A percentile compares a stretch with the other conserved stretches of the same genome.
These are phyloP conservation scores for Caradrina clavipalpis DNA, from an alignment of 2,888 invertebrate species.

Conservation along the genomic window DNA sequence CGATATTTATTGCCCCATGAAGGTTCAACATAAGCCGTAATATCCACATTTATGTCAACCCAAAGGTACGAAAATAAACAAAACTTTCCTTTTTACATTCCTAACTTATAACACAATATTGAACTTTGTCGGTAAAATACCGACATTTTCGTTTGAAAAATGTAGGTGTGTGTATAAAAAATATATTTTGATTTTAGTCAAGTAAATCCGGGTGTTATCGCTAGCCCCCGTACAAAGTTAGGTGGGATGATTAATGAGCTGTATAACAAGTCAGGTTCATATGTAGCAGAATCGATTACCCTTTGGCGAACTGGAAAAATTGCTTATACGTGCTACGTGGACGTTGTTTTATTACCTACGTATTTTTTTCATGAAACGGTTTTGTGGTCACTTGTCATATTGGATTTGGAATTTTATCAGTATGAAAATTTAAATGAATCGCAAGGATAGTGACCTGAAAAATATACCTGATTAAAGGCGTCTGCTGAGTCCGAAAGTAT, in stretches of 20 bases:
- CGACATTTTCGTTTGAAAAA: slow-evolving; percentile 29
- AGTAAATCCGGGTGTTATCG: slow-evolving; percentile 51
- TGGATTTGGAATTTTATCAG: not conserved
- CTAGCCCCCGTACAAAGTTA: slow-evolving; percentile 55
- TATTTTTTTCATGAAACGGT: slow-evolving; percentile 29
- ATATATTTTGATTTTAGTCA: slow-evolving; percentile 51
- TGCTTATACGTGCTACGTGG: slow-evolving; percentile 57
- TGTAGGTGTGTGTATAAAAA: slow-evolving; percentile 39
- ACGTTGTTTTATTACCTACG: slow-evolving; percentile 40
- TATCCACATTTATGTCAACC: slow-evolving; percentile 46
- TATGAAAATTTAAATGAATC: no score
- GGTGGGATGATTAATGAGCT: slow-evolving; percentile 64
- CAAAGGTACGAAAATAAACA: slow-evolving; percentile 39
- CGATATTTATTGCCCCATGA: slow-evolving; percentile 39
- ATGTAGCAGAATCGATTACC: slow-evolving; percentile 67
- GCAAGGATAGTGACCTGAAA: no score
- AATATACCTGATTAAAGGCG: no score
- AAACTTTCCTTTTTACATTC: slow-evolving; percentile 43
- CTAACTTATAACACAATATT: slow-evolving; percentile 25
- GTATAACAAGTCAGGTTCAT: slow-evolving; percentile 67
- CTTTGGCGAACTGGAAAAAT: slow-evolving; percentile 65
- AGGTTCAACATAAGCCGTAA: slow-evolving; percentile 44
- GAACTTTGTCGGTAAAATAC: slow-evolving; percentile 6
- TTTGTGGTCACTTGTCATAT: slow-evolving; percentile 15
- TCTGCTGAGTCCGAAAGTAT: not conserved